These are phyloP conservation scores for Leptodactylus fuscus DNA, from an alignment of 2,113 vertebrate genomes.

Conservation along the genomic window DNA sequence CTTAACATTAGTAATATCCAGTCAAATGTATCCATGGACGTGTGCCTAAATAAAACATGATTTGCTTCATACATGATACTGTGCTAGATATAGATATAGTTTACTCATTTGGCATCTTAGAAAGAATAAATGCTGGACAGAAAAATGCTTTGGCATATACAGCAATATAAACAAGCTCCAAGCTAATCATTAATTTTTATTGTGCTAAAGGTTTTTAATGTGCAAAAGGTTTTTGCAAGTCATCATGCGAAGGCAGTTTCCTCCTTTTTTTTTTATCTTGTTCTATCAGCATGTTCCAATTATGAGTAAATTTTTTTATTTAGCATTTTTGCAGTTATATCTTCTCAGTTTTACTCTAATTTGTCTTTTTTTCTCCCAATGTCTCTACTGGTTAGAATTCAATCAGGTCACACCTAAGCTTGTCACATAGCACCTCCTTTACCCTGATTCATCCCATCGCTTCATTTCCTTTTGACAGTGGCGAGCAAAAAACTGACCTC, in stretches of 20 bases:
- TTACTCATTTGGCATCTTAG: no score
- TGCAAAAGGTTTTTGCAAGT: constrained; percentile 44
- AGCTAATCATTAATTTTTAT: not conserved
- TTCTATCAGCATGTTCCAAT: not conserved
- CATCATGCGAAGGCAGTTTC: constrained; percentile 23
- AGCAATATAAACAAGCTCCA: no score
- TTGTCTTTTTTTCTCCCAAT: constrained; percentile 63
- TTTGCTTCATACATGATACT: no score
- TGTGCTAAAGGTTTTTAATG: constrained; percentile 18
- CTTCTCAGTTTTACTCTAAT: not conserved
- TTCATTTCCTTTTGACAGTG: constrained; percentile 75
- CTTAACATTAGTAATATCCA: no score
- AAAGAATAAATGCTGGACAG: no score
- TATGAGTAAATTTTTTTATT: not conserved
- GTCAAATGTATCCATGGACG: no score
- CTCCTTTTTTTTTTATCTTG: not conserved
- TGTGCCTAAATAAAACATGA: no score
- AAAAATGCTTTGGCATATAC: no score
- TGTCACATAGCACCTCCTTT: constrained; percentile 80
- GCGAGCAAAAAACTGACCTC: constrained; percentile 65
- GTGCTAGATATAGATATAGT: no score
- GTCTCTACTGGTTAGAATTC: constrained; percentile 81
- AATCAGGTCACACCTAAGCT: constrained; percentile 78
- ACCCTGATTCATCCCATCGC: constrained; percentile 72
- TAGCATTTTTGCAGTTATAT: not conserved